Base-by-base conservation (phyloP, 2,888 invertebrate genomes). In the Mystacides longicornis region DNA sequence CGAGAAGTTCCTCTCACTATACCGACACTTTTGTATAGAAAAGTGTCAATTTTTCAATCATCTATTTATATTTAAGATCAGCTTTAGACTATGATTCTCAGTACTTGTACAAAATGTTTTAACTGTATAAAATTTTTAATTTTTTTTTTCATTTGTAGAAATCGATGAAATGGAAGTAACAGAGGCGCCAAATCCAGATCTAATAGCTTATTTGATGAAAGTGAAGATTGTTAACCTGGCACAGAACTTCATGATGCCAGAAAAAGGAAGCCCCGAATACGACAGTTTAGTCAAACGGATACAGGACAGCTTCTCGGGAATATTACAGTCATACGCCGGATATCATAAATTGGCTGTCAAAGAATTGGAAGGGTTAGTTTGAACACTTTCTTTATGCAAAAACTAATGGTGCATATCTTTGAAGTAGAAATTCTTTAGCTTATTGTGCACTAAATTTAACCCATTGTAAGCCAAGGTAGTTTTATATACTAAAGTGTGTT, bases 161-260 rank as follows among this genome's bases (percentile, higher is more conserved):
- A 81, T 82, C 1, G 73, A 77, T 56, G 83, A 83, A 18, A 76
- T 76, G n/a, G 64, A 72, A 9, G 74, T 81, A 0, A 79, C 81
- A 0, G 77, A 79, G 21, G 79, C 83, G 0, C 75, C 82, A 0
- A 71, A 83, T 27, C 83, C 87, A 0, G 86, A 87, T 0, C 79
- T 83, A 31, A 68, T 85, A 0, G 77, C 81, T 1, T 92, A 90
- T 71, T 80, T 82, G 16, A 75, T 90, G 43, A 79, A 85, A 64
- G 80, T 93, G 1, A 86, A 87, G 64, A 74, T 93, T 54, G 81
- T 86, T 22, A 86, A 86, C 31, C 71, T 90, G 27, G 92, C 87
- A 0, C 86, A 89, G 65, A 86, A 85, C 62, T 93, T 86, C 74
- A 77, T 80, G 54, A 80, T 86, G 0, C 93, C 92, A 0, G 72